Percentiles rank a stretch among this genome's conserved stretches.
phyloP scores from a whole-genome alignment of 30 jellyfish, hydroid and myxozoan species.

The Catostylus mosaicus region DNA sequence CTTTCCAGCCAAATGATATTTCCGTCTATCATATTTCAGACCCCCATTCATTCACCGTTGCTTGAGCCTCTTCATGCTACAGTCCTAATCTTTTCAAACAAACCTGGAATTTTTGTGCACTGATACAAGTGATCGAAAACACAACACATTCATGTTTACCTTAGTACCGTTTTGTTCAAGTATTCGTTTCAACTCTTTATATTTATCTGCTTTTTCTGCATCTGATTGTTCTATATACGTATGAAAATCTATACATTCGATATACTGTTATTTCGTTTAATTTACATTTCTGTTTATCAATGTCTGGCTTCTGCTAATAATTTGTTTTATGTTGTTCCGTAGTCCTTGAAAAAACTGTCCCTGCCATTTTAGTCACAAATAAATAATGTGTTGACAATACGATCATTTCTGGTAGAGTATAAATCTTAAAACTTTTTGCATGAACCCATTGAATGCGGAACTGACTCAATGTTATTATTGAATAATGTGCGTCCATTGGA shows the following conservation, averaged over 20 bases:
- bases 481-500: neutral
- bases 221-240: neutral
- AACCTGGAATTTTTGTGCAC: neutral
- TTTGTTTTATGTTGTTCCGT: neutral
- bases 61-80: slow-evolving; percentile 6
- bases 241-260: no score
- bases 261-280: neutral
- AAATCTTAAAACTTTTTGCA: neutral
- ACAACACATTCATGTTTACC: slow-evolving; percentile 1
- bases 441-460: neutral
- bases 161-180: slow-evolving; percentile 1
- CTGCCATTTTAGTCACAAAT: neutral
- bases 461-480: neutral
- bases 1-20: no score
- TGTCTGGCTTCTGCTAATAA: neutral
- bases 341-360: neutral
- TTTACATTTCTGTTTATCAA: neutral
- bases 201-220: neutral
- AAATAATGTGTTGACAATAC: neutral
- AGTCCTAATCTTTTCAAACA: slow-evolving; percentile 17
- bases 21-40: no score
- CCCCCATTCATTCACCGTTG: no score
- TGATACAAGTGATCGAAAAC: slow-evolving; percentile 5
- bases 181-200: neutral
- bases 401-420: neutral